These are phyloP conservation scores for Remorina albescens DNA, from an alignment of 2,797 vertebrate species.

Conservation along the genomic window DNA sequence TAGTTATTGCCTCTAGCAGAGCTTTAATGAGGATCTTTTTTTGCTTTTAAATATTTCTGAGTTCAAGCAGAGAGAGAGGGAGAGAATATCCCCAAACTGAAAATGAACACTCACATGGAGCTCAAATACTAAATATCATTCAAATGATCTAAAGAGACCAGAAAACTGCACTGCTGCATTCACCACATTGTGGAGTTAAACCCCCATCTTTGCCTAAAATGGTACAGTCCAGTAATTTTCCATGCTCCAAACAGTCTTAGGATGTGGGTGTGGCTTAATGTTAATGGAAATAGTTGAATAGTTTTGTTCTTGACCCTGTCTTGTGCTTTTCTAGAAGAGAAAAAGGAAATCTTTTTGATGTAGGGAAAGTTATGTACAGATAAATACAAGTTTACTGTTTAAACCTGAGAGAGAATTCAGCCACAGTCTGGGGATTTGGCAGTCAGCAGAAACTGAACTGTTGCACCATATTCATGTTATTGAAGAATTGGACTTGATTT, in stretches of 20 bases:
- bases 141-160: constrained; percentile 21
- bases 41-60: neutral
- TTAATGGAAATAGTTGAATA: constrained; percentile 38
- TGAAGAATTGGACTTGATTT: neutral
- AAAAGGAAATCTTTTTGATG: constrained; percentile 1
- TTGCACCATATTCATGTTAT: constrained; percentile 3
- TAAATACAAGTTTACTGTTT: constrained; percentile 17
- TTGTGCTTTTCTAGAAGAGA: constrained; percentile 13
- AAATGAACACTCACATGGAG: neutral
- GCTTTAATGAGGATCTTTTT: neutral
- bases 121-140: neutral
- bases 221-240: constrained; percentile 84
- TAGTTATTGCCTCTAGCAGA: neutral
- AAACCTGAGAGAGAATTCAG: constrained; percentile 4
- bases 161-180: constrained; percentile 41
- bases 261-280: constrained; percentile 79
- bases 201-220: constrained; percentile 58
- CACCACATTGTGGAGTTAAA: constrained; percentile 23
- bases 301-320: constrained; percentile 27
- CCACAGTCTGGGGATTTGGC: constrained; percentile 12
- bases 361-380: constrained; percentile 8
- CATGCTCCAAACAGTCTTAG: constrained; percentile 68
- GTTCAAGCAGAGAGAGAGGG: neutral
- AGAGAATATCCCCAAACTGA: neutral
- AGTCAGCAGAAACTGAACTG: constrained; percentile 3